Evolutionary conservation across 1,140 invertebrate species (phyloP), one percentile per base, ranked within the genome.

Genomic region (Drosophila rufa): DNA sequence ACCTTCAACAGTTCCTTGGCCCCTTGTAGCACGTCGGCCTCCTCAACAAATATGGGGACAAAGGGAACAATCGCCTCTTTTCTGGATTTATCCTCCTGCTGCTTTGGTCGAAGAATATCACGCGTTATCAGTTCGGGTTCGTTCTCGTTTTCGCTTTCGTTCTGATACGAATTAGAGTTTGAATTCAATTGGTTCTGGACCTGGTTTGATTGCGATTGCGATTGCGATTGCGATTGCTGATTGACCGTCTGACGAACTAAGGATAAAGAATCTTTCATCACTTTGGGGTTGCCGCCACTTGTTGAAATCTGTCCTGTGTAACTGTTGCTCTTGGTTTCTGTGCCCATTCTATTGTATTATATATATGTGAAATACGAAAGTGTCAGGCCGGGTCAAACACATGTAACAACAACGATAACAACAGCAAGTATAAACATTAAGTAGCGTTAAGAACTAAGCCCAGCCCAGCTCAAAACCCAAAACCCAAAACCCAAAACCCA

Each of bases 11-110:
- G 82, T 78, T 94, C 89, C 75, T 92, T 94, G 56, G 94, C 94
- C 78, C 94, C 94, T 70, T 93, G 85, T 40, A 94, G 93, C 69
- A 94, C 93, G 79, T 94, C 87, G 87, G 94, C 93, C 82, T 94
- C 94, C 75, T 93, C 92, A 83, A 95, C 93, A 50, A 91, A 93
- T 73, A 95, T 78, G 43, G 93, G 92, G 14, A 93, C 91, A 79
- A 91, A 92, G 27, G 91, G 89, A 48, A 92, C 87, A 77, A 73
- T 67, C 40, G 77, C 51, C 58, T 86, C 77, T 53, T 77, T 89
- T 42, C 60, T 56, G 46, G 69, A 50, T 60, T 68, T 59, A 50
- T 75, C 65, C 64, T 80, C 47, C 57, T 57, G 71, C 40, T 80
- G 71, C 22, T 78, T 79, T 62, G 67, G 42, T 70, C 53, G 81